Evolutionary conservation across 1,140 invertebrate genomes (phyloP).

Genomic region (Drosophila funebris): DNA sequence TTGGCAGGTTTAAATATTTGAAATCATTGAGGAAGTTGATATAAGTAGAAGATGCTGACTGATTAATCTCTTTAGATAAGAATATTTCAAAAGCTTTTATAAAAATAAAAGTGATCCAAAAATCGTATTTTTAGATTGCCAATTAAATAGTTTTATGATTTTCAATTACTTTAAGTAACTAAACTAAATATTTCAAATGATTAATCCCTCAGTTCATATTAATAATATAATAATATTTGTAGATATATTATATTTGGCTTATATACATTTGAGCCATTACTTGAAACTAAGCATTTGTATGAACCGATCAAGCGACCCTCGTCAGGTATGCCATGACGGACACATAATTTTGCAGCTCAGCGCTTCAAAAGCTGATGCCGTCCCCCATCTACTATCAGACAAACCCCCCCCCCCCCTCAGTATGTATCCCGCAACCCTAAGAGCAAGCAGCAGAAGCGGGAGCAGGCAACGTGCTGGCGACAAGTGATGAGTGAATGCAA

Average conservation of each 20-base stretch:
- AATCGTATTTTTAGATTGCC: too few species aligned
- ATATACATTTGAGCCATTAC: background rate
- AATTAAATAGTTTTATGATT: too few species aligned
- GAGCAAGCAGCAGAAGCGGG: constrained; percentile 18
- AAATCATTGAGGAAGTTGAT: too few species aligned
- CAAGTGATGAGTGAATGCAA: constrained; percentile 82
- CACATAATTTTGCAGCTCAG: constrained; percentile 64
- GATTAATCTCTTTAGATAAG: too few species aligned
- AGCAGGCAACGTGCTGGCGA: constrained; percentile 49
- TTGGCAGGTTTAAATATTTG: too few species aligned
- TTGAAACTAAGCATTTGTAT: background rate
- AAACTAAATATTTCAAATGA: too few species aligned
- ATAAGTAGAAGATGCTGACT: too few species aligned
- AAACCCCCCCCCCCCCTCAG: constrained; percentile 4
- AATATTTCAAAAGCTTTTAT: too few species aligned
- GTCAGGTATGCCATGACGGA: constrained; percentile 48
- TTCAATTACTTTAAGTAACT: too few species aligned
- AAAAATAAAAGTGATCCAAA: too few species aligned
- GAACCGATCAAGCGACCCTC: constrained; percentile 38
- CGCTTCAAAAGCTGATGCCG: constrained; percentile 57
- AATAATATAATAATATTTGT: too few species aligned
- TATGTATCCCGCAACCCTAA: background rate
- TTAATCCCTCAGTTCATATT: too few species aligned
- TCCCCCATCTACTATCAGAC: constrained; percentile 13
- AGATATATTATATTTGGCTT: background rate